Evolutionary conservation across 2,797 vertebrate species (phyloP).

Genomic region (Halcyon badia): DNA sequence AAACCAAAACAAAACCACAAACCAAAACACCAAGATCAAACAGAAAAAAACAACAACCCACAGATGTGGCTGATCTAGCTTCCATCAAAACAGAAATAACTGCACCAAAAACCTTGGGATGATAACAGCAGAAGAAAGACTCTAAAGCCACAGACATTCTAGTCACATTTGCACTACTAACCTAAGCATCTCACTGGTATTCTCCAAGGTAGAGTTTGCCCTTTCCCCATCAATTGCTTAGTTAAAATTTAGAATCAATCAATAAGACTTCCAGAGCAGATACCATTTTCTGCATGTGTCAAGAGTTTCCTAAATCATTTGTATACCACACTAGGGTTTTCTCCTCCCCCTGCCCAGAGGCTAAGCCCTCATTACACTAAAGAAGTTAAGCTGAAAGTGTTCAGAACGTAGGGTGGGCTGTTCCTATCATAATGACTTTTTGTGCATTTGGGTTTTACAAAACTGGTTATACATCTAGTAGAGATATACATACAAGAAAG

Average conservation of each 20-base stretch:
- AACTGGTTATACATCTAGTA: background rate
- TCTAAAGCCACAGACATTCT: background rate
- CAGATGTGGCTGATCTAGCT: rapidly evolving
- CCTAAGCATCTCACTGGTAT: background rate
- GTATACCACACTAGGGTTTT: background rate
- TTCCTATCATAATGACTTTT: background rate
- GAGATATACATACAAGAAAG: background rate
- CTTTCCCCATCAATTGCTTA: background rate
- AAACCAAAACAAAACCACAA: background rate
- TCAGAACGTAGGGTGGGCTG: background rate
- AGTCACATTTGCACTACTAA: background rate
- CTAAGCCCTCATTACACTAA: background rate
- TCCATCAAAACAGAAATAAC: background rate
- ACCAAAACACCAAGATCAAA: background rate
- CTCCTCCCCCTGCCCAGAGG: background rate
- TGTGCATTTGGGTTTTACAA: background rate
- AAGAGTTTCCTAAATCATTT: background rate
- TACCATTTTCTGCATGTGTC: background rate
- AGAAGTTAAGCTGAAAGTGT: background rate
- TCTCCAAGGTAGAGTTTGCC: background rate
- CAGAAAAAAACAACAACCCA: background rate
- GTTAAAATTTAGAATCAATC: slow-evolving; percentile 20
- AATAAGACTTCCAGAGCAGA: slow-evolving; percentile 1
- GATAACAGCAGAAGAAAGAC: background rate
- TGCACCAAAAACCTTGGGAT: background rate